These are phyloP conservation scores for Agriopis leucophaearia DNA, from an alignment of 2,888 invertebrate species.

Conservation along the genomic window DNA sequence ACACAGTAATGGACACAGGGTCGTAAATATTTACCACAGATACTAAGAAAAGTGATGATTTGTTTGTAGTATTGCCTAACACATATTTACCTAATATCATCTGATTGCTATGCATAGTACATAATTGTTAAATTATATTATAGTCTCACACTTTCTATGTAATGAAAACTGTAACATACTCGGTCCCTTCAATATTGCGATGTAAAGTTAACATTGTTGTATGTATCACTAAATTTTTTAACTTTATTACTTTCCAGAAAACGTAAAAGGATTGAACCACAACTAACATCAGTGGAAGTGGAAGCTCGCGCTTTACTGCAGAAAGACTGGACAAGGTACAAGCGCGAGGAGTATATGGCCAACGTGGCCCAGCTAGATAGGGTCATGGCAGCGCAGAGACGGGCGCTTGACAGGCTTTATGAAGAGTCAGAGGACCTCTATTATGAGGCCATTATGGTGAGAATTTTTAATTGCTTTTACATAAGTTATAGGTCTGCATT, in stretches of 20 bases:
- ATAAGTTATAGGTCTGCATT: no score
- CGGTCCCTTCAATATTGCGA: no score
- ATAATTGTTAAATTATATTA: no score
- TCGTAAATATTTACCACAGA: no score
- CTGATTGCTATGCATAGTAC: no score
- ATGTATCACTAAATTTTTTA: neutral
- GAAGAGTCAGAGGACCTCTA: conserved; percentile 95
- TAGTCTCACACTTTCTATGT: no score
- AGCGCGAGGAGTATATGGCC: conserved; percentile 86
- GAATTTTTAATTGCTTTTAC: neutral
- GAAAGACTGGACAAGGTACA: conserved; percentile 92
- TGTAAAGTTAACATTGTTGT: no score
- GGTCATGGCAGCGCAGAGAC: conserved; percentile 89
- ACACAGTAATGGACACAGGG: no score
- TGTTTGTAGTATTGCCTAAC: no score
- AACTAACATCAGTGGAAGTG: conserved; percentile 84
- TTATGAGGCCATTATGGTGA: conserved; percentile 93
- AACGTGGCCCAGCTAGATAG: conserved; percentile 90
- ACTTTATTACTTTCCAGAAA: conserved; percentile 58
- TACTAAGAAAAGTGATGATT: no score
- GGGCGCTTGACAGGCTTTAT: conserved; percentile 92
- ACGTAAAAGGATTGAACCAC: conserved; percentile 77
- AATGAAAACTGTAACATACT: no score
- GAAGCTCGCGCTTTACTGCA: conserved; percentile 89
- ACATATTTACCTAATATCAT: no score